Evolutionary conservation across 1,140 invertebrate genomes (phyloP), one percentile per base, ranked within the genome.

Genomic region (Maconellicoccus hirsutus): DNA sequence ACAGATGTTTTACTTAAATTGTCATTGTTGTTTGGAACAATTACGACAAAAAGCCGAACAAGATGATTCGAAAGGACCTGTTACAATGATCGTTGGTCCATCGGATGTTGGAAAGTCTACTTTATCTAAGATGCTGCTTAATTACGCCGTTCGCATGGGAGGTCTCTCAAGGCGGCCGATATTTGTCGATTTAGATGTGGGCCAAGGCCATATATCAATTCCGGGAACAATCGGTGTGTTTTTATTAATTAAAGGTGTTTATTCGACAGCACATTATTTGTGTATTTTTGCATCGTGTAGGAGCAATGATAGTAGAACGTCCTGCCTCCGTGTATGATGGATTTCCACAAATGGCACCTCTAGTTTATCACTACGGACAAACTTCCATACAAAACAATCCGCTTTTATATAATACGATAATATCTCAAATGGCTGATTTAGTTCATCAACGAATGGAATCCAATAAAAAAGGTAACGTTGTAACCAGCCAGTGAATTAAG

Each of bases 41-140:
- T 85, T 97, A 78, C 83, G 96, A 74, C 82, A 86, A 39, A 83
- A 84, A 73, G 87, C 89, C 29, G 87, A 89, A 75, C 85, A 87
- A 72, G 86, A 89, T 33, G 86, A 86, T 70, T 84, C 82, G 8
- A 81, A 87, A 70, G 92, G 92, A 0, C 92, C 92, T 0, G 88
- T 92, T 33, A 86, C 89, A 0, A 91, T 98, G 89, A 80, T 99
- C 10, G 93, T 95, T 2, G 97, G 97, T 0, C 96, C 96, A 0
- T 86, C 84, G 26, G 96, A 98, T 83, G 96, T 98, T 7, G 97
- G 98, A 4, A 99, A 99, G 81, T 94, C 92, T 42, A 97, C 94
- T 0, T 77, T 99, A 0, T 92, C 90, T 75, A 84, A 89, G 70
- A 87, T 99, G 74, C 80, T 99, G 1, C 80, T 98, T 0, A 99